Conservation (phyloP, 2,113 vertebrate genomes). For the Neotoma lepida region DNA sequence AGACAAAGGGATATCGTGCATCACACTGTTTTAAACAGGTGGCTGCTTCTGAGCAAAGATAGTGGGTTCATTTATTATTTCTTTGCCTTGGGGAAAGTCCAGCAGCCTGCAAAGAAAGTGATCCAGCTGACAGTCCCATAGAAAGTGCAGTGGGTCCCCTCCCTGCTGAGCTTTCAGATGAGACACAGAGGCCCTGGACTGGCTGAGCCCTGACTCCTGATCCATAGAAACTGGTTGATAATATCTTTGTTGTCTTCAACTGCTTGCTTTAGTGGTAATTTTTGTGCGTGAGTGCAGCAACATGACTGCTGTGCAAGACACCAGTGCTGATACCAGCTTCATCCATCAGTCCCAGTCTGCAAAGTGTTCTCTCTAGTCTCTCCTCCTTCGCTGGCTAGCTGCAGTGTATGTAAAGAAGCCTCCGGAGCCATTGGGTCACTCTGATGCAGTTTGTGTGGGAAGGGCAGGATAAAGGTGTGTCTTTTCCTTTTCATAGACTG, state of each 20-base stretch:
- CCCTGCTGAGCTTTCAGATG: neutral
- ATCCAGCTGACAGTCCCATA: too few relatives aligned
- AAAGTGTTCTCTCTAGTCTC: too few relatives aligned
- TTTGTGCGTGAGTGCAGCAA: neutral
- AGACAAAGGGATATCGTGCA: neutral
- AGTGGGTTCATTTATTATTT: neutral
- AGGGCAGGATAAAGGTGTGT: neutral
- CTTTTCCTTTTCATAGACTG: neutral
- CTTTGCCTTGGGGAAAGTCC: neutral
- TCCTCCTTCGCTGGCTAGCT: neutral
- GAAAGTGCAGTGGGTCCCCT: neutral
- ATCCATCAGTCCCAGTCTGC: neutral
- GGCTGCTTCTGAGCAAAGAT: neutral
- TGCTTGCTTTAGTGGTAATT: neutral
- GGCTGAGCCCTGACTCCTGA: neutral
- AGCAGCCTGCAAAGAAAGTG: neutral
- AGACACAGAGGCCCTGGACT: neutral
- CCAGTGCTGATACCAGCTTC: neutral
- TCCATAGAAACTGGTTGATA: neutral
- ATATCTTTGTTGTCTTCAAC: neutral
- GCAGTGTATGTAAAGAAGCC: neutral
- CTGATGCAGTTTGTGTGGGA: accelerated
- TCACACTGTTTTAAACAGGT: neutral
- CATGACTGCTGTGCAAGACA: neutral
- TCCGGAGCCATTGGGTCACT: accelerated